Conservation (phyloP, 2,888 invertebrate genomes). For the Atethmia centrago region DNA sequence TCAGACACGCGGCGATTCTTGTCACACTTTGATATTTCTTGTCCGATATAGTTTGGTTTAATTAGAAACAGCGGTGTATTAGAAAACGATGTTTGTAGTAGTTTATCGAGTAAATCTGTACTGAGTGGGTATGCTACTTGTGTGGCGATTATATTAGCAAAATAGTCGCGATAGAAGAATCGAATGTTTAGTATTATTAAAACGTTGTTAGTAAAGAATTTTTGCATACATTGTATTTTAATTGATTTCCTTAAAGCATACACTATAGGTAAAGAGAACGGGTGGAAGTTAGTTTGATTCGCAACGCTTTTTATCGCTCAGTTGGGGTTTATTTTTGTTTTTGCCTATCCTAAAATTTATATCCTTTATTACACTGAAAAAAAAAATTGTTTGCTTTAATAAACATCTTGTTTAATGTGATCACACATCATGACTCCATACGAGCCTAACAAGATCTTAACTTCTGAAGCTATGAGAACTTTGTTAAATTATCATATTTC, state of each 20-base stretch:
- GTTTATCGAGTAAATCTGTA: not conserved
- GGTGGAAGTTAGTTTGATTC: not conserved
- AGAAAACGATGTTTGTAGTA: conserved; percentile 18
- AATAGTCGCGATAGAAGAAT: not conserved
- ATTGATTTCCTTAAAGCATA: not conserved
- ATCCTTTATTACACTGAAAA: too few species aligned
- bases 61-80: conserved; percentile 33
- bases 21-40: conserved; percentile 74
- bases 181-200: not conserved
- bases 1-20: conserved; percentile 72
- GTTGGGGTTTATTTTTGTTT: not conserved
- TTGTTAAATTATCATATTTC: too few species aligned
- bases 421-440: too few species aligned
- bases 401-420: too few species aligned
- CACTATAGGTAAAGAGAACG: not conserved
- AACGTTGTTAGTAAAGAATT: not conserved
- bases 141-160: conserved; percentile 5
- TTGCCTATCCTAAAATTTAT: too few species aligned
- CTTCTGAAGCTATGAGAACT: too few species aligned
- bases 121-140: conserved; percentile 23
- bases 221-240: not conserved
- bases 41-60: conserved; percentile 47
- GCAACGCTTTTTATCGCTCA: not conserved
- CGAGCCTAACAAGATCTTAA: too few species aligned
- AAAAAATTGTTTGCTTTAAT: too few species aligned